Conservation (phyloP, 2,888 invertebrate genomes). For the Nemapogon koenigi region DNA sequence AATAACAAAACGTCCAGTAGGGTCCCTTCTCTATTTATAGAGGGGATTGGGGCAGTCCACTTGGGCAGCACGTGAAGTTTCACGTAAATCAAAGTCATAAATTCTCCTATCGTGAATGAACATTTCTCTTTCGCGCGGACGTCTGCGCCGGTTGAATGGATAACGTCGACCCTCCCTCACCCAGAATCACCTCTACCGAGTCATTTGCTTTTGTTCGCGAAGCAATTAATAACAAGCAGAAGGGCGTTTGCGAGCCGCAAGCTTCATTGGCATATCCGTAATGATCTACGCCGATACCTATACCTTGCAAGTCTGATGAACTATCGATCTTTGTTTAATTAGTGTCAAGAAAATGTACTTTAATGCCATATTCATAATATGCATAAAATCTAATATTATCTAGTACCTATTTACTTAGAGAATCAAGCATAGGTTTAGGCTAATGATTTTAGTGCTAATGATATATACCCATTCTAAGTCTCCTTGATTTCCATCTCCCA, state of each 20-base stretch:
- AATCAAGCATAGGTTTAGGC: too few species aligned
- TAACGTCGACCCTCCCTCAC: slow-evolving; percentile 56
- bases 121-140: slow-evolving; percentile 58
- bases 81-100: slow-evolving; percentile 62
- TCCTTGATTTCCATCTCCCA: too few species aligned
- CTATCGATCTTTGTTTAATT: slow-evolving; percentile 46
- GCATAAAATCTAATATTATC: too few species aligned
- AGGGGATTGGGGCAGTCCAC: slow-evolving; percentile 26
- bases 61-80: slow-evolving; percentile 51
- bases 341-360: slow-evolving; percentile 19
- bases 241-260: slow-evolving; percentile 53
- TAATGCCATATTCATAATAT: neutral
- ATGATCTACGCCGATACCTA: slow-evolving; percentile 38
- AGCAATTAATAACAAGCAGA: slow-evolving; percentile 60
- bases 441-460: too few species aligned
- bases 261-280: slow-evolving; percentile 47
- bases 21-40: slow-evolving; percentile 54
- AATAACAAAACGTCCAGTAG: slow-evolving; percentile 39
- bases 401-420: too few species aligned
- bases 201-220: slow-evolving; percentile 63
- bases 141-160: slow-evolving; percentile 59
- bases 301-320: slow-evolving; percentile 11
- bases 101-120: slow-evolving; percentile 63
- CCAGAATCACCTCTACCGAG: slow-evolving; percentile 58
- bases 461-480: too few species aligned